A percentile compares a stretch with the other conserved stretches of the same genome.
These are phyloP conservation scores for Taeniopygia guttata DNA, from an alignment of 2,797 vertebrate genomes.

Conservation along the genomic window DNA sequence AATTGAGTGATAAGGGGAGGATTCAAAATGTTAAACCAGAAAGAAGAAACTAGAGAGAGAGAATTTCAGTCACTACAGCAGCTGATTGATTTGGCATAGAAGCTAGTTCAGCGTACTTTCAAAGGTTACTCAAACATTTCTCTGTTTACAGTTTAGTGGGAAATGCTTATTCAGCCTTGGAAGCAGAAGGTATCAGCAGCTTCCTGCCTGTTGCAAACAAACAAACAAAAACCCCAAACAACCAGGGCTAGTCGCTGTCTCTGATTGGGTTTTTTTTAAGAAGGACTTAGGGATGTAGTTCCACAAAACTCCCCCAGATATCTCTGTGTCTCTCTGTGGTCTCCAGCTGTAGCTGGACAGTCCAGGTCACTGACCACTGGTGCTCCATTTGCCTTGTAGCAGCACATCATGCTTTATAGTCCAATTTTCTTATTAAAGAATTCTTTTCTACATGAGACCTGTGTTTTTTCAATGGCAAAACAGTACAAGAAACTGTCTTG, in stretches of 20 bases:
- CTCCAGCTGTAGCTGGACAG: background rate
- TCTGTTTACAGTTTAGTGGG: background rate
- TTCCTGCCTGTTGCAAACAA: background rate
- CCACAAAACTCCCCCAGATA: background rate
- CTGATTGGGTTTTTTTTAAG: background rate
- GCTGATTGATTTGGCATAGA: background rate
- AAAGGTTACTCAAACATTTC: background rate
- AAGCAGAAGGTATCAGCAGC: background rate
- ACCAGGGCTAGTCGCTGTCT: background rate
- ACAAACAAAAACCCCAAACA: background rate
- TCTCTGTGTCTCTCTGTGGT: background rate
- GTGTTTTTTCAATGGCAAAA: background rate
- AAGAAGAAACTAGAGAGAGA: background rate
- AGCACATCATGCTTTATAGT: background rate
- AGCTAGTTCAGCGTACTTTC: background rate
- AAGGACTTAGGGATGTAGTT: background rate
- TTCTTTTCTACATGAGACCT: background rate
- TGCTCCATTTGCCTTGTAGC: background rate
- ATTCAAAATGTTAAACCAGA: background rate
- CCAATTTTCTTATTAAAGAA: background rate
- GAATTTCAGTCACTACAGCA: background rate
- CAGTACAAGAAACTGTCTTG: background rate
- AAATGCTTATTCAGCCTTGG: background rate
- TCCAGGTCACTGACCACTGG: background rate
- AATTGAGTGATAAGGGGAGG: background rate